These are phyloP conservation scores for Xestia rhomboidea DNA, from an alignment of 2,888 invertebrate genomes.

Conservation along the genomic window DNA sequence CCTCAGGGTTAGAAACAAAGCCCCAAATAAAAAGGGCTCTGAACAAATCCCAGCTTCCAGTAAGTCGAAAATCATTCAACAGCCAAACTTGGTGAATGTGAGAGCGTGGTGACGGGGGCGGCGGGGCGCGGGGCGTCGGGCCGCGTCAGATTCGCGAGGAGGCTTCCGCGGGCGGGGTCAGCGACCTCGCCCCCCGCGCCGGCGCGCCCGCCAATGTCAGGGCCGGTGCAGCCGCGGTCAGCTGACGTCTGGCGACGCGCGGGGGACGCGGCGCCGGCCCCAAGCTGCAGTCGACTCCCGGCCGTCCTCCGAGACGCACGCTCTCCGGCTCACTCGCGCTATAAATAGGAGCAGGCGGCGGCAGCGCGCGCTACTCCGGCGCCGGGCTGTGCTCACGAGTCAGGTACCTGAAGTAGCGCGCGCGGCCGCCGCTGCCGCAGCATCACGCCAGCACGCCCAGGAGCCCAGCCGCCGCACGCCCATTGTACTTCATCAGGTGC, in stretches of 20 bases:
- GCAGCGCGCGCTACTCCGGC: constrained; percentile 96
- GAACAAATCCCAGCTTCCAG: constrained; percentile 51
- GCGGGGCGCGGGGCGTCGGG: constrained; percentile 72
- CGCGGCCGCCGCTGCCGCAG: constrained; percentile 91
- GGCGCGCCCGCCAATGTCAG: constrained; percentile 90
- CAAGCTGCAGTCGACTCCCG: constrained; percentile 87
- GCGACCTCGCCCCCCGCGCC: constrained; percentile 86
- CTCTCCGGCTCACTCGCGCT: constrained; percentile 76
- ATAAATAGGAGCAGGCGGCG: constrained; percentile 83
- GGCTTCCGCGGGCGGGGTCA: constrained; percentile 90
- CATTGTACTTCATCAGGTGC: constrained; percentile 99
- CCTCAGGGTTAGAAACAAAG: constrained; percentile 41
- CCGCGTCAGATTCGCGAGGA: constrained; percentile 83
- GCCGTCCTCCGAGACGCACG: constrained; percentile 81
- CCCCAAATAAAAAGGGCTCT: constrained; percentile 43
- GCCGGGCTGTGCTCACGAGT: constrained; percentile 95
- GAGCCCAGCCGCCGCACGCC: constrained; percentile 95
- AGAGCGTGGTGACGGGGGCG: constrained; percentile 69
- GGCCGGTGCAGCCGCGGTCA: constrained; percentile 90
- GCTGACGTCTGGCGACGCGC: constrained; percentile 90
- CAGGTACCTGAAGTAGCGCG: constrained; percentile 99
- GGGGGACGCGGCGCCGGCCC: constrained; percentile 83
- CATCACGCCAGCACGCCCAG: constrained; percentile 54
- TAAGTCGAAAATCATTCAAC: constrained; percentile 79
- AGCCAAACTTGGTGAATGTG: constrained; percentile 81